These are phyloP conservation scores for Miniopterus natalensis DNA, from an alignment of 2,113 vertebrate species.

Conservation along the genomic window DNA sequence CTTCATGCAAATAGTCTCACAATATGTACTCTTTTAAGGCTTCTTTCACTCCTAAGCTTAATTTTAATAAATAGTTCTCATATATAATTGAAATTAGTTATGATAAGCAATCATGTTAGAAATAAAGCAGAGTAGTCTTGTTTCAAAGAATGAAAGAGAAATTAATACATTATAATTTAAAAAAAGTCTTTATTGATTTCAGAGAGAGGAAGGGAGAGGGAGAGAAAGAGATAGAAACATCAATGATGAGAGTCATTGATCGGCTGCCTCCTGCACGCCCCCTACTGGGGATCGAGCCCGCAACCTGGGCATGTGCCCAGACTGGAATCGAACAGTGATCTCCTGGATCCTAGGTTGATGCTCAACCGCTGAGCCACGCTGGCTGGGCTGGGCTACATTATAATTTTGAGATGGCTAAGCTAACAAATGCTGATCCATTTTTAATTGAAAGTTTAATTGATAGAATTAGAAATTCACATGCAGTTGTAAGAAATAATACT, in stretches of 20 bases:
- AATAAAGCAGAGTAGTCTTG: neutral
- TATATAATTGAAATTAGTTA: neutral
- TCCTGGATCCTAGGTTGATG: too few species aligned
- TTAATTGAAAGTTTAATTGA: constrained; percentile 17
- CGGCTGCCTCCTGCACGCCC: too few species aligned
- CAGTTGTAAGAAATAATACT: neutral
- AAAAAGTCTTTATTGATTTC: too few species aligned
- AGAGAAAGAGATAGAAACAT: too few species aligned
- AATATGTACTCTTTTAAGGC: neutral
- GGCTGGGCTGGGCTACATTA: too few species aligned
- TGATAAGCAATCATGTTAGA: neutral
- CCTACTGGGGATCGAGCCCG: too few species aligned
- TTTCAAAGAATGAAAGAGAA: constrained; percentile 36
- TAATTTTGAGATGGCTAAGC: neutral
- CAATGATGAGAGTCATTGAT: too few species aligned
- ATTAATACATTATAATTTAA: neutral
- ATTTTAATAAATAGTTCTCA: neutral
- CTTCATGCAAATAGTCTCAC: neutral
- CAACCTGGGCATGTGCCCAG: too few species aligned
- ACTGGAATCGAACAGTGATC: too few species aligned
- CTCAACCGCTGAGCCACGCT: too few species aligned
- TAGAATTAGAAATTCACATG: neutral
- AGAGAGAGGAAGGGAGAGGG: too few species aligned
- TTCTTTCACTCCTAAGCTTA: neutral
- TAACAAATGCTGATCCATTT: neutral